These are phyloP conservation scores for Muscicapa adusta DNA, from an alignment of 2,113 vertebrate genomes.

Conservation along the genomic window DNA sequence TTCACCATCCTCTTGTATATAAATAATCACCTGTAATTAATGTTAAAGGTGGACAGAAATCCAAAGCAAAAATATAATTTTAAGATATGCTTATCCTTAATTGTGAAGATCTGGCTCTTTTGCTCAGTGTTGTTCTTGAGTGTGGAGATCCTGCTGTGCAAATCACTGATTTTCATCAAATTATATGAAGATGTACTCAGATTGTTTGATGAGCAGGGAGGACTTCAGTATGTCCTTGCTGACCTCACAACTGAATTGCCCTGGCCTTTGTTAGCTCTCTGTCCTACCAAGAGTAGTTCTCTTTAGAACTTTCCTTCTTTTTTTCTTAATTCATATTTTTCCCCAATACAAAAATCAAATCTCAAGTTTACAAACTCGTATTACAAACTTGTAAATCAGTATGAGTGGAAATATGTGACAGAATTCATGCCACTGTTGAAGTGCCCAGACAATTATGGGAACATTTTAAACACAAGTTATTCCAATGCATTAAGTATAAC, in stretches of 20 bases:
- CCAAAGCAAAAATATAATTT: not conserved
- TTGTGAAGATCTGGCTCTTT: not conserved
- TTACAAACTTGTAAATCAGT: not conserved
- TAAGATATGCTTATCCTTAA: not conserved
- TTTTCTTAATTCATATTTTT: not conserved
- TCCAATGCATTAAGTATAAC: constrained; percentile 60
- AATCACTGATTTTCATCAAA: not conserved
- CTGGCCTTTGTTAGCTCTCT: not conserved
- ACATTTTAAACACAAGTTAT: constrained; percentile 52
- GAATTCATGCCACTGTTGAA: not conserved
- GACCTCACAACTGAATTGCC: not conserved
- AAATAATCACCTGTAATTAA: not conserved
- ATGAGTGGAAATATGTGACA: not conserved
- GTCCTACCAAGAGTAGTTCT: not conserved
- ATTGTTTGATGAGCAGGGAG: not conserved
- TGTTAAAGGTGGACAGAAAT: not conserved
- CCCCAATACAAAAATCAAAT: not conserved
- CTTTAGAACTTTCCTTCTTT: not conserved
- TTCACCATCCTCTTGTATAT: not conserved
- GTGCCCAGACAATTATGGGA: constrained; percentile 25
- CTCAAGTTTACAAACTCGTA: not conserved
- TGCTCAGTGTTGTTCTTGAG: not conserved
- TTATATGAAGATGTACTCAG: not conserved
- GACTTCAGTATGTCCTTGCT: not conserved
- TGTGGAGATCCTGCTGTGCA: not conserved